A percentile compares a stretch with the other conserved stretches of the same genome.
phyloP scores from a whole-genome alignment of 2,888 invertebrate species.

The Lamproptera curius region DNA sequence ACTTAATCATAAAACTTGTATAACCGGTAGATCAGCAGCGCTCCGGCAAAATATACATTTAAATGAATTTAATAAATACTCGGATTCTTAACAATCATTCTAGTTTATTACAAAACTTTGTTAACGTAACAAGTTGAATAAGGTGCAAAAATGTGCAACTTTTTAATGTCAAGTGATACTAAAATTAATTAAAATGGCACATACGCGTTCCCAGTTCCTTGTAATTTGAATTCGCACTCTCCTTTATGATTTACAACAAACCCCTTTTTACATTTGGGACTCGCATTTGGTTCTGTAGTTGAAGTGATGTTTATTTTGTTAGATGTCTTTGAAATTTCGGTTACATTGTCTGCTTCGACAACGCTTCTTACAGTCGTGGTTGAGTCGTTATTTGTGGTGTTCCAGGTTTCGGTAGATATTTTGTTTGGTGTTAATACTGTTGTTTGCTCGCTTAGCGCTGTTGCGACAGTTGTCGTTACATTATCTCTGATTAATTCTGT shows the following conservation, averaged over 20 bases:
- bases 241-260: slow-evolving; percentile 58
- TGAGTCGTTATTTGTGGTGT: slow-evolving; percentile 21
- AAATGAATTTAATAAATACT: too few relatives aligned
- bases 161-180: not conserved
- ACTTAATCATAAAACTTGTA: not conserved
- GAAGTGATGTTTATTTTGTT: slow-evolving; percentile 27
- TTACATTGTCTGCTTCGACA: slow-evolving; percentile 26
- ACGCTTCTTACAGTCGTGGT: slow-evolving; percentile 30
- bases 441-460: slow-evolving; percentile 28
- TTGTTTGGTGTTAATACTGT: slow-evolving; percentile 22
- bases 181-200: slow-evolving; percentile 28
- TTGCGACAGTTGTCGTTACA: slow-evolving; percentile 30
- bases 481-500: slow-evolving; percentile 36
- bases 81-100: too few relatives aligned
- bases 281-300: slow-evolving; percentile 24
- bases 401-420: slow-evolving; percentile 16
- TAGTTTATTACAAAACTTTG: too few relatives aligned
- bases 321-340: slow-evolving; percentile 22
- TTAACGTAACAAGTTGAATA: too few relatives aligned
- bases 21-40: too few relatives aligned
- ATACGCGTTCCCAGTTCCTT: slow-evolving; percentile 63
- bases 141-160: too few relatives aligned
- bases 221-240: slow-evolving; percentile 58
- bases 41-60: too few relatives aligned
- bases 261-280: slow-evolving; percentile 55